Evolutionary conservation across 1,140 invertebrate genomes (phyloP).

Genomic region (Latrodectus geometricus): DNA sequence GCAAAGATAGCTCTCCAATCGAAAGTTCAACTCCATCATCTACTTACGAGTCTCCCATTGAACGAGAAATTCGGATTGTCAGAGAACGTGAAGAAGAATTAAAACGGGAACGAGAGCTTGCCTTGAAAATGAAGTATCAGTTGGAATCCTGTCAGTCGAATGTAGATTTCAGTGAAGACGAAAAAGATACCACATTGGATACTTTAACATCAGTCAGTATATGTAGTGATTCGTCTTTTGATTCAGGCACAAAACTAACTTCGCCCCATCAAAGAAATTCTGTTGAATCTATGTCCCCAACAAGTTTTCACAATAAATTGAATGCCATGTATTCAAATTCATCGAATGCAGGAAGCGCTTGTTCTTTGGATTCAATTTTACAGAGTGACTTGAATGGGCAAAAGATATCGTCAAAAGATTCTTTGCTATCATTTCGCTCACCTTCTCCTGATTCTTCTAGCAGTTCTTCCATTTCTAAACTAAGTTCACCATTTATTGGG

Average conservation of each 20-base stretch:
- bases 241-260: conserved; percentile 24
- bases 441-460: conserved; percentile 45
- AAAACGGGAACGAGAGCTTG: conserved; percentile 33
- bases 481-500: conserved; percentile 11
- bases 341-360: conserved; percentile 33
- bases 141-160: conserved; percentile 16
- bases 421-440: background rate
- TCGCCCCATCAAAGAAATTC: background rate
- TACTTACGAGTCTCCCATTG: conserved; percentile 30
- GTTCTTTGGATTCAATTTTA: conserved; percentile 45
- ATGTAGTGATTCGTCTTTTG: conserved; percentile 48
- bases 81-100: conserved; percentile 49
- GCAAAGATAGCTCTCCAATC: background rate
- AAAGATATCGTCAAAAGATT: background rate
- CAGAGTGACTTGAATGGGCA: conserved; percentile 24
- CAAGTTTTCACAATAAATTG: conserved; percentile 27
- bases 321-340: conserved; percentile 38
- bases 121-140: conserved; percentile 33
- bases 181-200: conserved; percentile 18
- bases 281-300: conserved; percentile 6
- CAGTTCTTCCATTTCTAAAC: conserved; percentile 30
- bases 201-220: conserved; percentile 39
- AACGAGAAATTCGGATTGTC: conserved; percentile 49
- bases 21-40: conserved; percentile 13
- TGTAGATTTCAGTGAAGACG: conserved; percentile 15